These are phyloP conservation scores for Hippocampus comes DNA, from an alignment of 2,113 vertebrate genomes.

Conservation along the genomic window DNA sequence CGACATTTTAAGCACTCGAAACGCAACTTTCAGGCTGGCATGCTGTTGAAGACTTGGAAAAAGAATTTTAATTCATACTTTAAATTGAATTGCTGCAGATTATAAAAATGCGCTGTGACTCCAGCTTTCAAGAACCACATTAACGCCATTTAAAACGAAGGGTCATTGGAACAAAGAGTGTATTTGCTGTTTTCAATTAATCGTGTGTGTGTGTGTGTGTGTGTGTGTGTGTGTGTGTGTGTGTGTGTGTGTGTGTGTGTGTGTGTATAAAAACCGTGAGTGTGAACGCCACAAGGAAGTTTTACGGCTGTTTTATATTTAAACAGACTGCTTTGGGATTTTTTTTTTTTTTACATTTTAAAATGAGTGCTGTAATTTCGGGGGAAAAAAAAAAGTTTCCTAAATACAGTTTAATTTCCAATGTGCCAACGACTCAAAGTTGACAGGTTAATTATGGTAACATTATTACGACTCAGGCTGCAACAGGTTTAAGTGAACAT, in stretches of 20 bases:
- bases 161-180: background rate
- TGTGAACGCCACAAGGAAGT: conserved; percentile 16
- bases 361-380: background rate
- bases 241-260: background rate
- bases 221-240: too few relatives aligned
- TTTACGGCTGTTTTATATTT: conserved; percentile 15
- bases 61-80: background rate
- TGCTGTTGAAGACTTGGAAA: background rate
- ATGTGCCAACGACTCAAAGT: conserved; percentile 39
- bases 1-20: background rate
- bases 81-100: background rate
- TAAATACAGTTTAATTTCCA: conserved; percentile 13
- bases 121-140: background rate
- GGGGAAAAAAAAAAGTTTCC: conserved; percentile 15
- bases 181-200: background rate
- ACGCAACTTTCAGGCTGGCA: too few relatives aligned
- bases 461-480: conserved; percentile 45
- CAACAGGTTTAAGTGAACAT: conserved; percentile 53
- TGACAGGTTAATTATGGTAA: conserved; percentile 53
- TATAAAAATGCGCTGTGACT: background rate
- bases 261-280: background rate
- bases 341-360: conserved; percentile 7
- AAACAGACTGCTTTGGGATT: conserved; percentile 13
- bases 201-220: background rate
- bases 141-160: background rate